Evolutionary conservation across 2,888 invertebrate genomes (phyloP).

Genomic region (Resseliella maxima): DNA sequence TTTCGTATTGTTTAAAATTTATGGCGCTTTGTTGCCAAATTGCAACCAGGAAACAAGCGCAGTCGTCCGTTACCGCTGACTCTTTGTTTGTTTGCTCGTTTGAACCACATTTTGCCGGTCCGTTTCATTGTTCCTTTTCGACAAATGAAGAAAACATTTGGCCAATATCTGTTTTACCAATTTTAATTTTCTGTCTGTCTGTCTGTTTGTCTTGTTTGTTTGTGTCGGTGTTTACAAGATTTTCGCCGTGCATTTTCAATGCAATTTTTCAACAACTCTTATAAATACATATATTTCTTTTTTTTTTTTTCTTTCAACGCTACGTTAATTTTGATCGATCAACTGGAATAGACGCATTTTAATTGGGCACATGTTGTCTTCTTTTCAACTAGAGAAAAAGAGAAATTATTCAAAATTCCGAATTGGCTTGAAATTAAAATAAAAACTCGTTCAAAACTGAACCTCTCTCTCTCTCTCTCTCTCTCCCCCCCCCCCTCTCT

Average conservation of each 20-base stretch:
- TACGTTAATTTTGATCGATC: slow-evolving; percentile 53
- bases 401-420: not conserved
- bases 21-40: slow-evolving; percentile 53
- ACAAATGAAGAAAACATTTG: slow-evolving; percentile 13
- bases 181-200: not conserved
- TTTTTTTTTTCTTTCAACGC: not conserved
- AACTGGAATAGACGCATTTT: slow-evolving; percentile 53
- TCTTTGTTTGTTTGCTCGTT: not conserved
- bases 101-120: not conserved
- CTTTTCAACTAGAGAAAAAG: too few species aligned
- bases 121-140: not conserved
- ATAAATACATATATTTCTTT: not conserved
- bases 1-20: slow-evolving; percentile 30
- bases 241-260: not conserved
- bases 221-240: not conserved
- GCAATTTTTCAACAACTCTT: not conserved
- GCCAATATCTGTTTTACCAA: not conserved
- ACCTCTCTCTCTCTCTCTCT: too few species aligned
- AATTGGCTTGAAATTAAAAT: not conserved
- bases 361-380: slow-evolving; percentile 45
- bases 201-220: not conserved
- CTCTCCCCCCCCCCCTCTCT: too few species aligned
- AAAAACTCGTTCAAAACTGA: not conserved
- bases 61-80: slow-evolving; percentile 51
- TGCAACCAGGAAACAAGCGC: slow-evolving; percentile 51